Evolutionary conservation across 2,888 invertebrate genomes (phyloP).

Genomic region (Julus scandinavius): DNA sequence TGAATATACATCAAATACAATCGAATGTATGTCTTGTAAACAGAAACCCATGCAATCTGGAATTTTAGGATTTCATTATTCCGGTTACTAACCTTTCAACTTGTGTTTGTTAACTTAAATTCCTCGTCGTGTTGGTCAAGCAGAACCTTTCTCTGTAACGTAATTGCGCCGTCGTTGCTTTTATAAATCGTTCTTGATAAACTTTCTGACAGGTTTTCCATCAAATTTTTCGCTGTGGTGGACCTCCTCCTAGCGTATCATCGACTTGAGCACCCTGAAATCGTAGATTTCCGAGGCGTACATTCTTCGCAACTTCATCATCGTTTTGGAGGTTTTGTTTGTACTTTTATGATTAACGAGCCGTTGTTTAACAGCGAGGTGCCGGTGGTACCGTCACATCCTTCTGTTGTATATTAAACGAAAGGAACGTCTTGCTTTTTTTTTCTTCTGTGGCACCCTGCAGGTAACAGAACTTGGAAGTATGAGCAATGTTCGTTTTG

Average conservation of each 20-base stretch:
- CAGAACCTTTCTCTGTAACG: background rate
- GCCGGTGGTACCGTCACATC: background rate
- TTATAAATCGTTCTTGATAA: slow-evolving; percentile 10
- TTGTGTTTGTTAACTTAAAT: background rate
- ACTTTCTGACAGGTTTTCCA: slow-evolving; percentile 28
- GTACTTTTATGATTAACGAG: background rate
- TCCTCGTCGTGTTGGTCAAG: background rate
- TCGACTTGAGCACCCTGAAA: background rate
- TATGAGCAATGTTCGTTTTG: background rate
- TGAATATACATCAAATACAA: too few relatives aligned
- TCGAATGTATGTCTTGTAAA: too few relatives aligned
- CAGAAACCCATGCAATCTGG: too few relatives aligned
- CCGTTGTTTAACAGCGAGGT: background rate
- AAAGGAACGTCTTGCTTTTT: background rate
- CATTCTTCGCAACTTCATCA: background rate
- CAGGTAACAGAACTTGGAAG: background rate
- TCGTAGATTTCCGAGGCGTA: background rate
- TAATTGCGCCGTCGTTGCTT: background rate
- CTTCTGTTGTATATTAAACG: background rate
- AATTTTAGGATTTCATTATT: too few relatives aligned
- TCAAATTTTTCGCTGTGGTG: background rate
- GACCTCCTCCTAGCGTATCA: slow-evolving; percentile 20
- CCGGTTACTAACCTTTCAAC: background rate
- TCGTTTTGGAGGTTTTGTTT: background rate
- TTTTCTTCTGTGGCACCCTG: background rate